Evolutionary conservation across 2,888 invertebrate species (phyloP), one percentile per base, ranked within the genome.

Genomic region (Limenitis camilla): DNA sequence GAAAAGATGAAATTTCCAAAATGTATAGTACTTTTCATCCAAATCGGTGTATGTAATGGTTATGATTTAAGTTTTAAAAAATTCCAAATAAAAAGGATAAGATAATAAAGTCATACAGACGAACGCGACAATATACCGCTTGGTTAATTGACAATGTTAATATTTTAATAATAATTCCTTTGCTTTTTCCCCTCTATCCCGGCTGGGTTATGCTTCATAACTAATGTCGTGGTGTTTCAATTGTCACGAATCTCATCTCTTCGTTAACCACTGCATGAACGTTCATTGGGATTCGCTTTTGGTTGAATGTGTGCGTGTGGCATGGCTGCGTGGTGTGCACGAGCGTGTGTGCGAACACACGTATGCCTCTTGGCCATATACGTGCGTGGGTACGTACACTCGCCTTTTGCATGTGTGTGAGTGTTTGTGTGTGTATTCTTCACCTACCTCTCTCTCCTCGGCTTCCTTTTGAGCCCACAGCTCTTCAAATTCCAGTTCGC

Each of bases 401-500:
- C 4, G 31, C 5, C 11, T 2, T 19, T 19, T 48, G 58, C 52
- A 58, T 52, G 56, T 60, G 62, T 54, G 60, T 60, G 52, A 58
- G 61, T 60, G 56, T 58, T 59, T 50, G 56, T 60, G 62, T 55
- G 61, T 60, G 61, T 62, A 59, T 61, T 47, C 49, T 49, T 53
- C 55, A 59, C 58, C 83, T 85, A 53, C 67, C 74, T 49, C 59
- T 61, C 61, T 59, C 67, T 64, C 71, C 70, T 70, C 45, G 70
- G 62, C 71, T 71, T 73, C 76, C 77, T 72, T 71, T 69, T 83
- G 72, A 85, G 75, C 75, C 80, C 74, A 70, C 81, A 87, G 86
- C 83, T 86, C 89, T 78, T 90, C 90, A 74, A 79, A 87, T 81
- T 89, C 88, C 77, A 89, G 89, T 65, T 88, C 89, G 62, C 86